Percentiles rank a stretch among this genome's conserved stretches.
Evolutionary conservation across 2,113 vertebrate species (phyloP).

Genomic region (Passer montanus): DNA sequence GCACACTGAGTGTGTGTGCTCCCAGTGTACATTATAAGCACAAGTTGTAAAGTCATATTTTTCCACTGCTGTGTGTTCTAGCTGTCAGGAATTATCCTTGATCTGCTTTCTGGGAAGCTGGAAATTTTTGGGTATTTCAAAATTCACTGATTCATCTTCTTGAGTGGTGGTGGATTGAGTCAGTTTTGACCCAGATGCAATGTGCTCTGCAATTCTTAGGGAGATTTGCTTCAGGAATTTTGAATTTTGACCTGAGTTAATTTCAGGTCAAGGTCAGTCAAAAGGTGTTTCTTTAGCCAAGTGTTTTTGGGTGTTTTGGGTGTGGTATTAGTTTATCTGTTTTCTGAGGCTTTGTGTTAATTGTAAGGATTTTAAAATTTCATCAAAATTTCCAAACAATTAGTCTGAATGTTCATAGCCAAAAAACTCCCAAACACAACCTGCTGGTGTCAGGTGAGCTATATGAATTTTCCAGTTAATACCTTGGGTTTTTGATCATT

Average conservation of each 20-base stretch:
- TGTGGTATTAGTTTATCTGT: fast-evolving
- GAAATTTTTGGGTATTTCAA: not conserved
- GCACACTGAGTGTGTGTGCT: not conserved
- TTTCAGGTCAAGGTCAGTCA: not conserved
- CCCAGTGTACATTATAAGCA: not conserved
- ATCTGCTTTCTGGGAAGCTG: not conserved
- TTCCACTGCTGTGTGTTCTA: not conserved
- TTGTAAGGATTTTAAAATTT: not conserved
- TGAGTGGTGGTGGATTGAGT: not conserved
- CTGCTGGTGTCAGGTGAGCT: not conserved
- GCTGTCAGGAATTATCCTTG: not conserved
- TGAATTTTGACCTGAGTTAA: not conserved
- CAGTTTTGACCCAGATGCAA: not conserved
- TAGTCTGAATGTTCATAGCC: not conserved
- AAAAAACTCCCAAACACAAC: not conserved
- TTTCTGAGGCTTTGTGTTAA: not conserved
- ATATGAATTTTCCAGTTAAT: not conserved
- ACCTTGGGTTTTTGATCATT: fast-evolving
- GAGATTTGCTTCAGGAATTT: not conserved
- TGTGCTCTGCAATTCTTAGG: not conserved
- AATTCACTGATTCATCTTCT: not conserved
- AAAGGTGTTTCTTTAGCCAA: not conserved
- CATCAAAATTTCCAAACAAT: not conserved
- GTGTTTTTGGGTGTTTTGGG: not conserved
- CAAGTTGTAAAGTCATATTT: not conserved